Base-by-base conservation (phyloP, 1,140 invertebrate species). In the Heliconius eleuchia region DNA sequence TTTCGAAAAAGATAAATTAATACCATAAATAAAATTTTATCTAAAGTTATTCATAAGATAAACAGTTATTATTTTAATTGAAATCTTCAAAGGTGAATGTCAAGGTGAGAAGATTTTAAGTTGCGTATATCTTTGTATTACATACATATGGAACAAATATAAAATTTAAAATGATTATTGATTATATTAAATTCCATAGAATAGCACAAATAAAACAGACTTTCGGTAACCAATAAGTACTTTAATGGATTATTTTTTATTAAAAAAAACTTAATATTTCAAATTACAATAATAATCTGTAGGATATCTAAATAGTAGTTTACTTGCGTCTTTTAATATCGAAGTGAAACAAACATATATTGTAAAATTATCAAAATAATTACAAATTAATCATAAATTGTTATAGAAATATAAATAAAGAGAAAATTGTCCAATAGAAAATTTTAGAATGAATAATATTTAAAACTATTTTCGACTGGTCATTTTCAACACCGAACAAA, bases 221-320 rank as follows among this genome's bases (percentile, higher is more conserved):
- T 6, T 27, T 72, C 73, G 78, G 83, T 84, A 84, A 84, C 80
- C 83, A 84, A 82, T 80, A 82, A 80, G 77, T 82, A 82, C 37
- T 80, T 82, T 84, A 82, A 74, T 84, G 71, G 42, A 80, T 76
- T 77, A 77, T 77, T 79, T 83, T 73, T 72, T 79, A 74, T 75
- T 77, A 79, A 78, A 76, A 79, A 55, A 77, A 42, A 75, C 71
- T 60, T 76, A 76, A 52, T 76, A 73, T 81, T 74, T 74, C 34
- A 73, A 72, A 39, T 46, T 77, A 77, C 75, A 76, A 30, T 76
- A 70, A 46, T 76, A 70, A 46, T 76, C 42, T 42, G 55, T 76
- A 76, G 34, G 37, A 76, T 13, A 76, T 76, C 37, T 76, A 76
- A 37, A 70, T 30, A 76, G 13, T 74, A 57, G 11, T 66, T 27